phyloP scores from a whole-genome alignment of 2,888 invertebrate genomes.

The Drosophila bunnanda region DNA sequence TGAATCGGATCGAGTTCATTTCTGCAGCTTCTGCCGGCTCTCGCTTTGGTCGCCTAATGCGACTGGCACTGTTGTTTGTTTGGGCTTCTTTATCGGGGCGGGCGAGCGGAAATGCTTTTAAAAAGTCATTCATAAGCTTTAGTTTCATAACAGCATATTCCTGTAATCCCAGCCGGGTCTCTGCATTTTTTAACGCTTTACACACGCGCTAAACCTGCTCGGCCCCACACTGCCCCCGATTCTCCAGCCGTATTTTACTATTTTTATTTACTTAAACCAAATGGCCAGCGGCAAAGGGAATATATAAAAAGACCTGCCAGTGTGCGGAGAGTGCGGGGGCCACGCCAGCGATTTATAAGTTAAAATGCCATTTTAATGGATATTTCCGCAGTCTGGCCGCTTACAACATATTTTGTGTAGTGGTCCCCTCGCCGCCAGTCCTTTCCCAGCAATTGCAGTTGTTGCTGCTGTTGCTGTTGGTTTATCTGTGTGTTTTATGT shows the following conservation, averaged over 20 bases:
- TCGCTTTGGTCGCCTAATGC: slow-evolving; percentile 53
- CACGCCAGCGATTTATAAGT: slow-evolving; percentile 73
- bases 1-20: slow-evolving; percentile 39
- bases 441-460: slow-evolving; percentile 22
- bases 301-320: slow-evolving; percentile 47
- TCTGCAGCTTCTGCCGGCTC: slow-evolving; percentile 29
- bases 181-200: slow-evolving; percentile 53
- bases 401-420: slow-evolving; percentile 61
- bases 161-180: slow-evolving; percentile 54
- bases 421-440: background rate
- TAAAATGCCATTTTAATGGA: slow-evolving; percentile 77
- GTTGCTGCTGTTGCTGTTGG: slow-evolving; percentile 20
- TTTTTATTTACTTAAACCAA: slow-evolving; percentile 59
- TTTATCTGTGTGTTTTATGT: slow-evolving; percentile 46
- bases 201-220: slow-evolving; percentile 24
- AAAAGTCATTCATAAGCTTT: slow-evolving; percentile 70
- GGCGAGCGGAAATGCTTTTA: slow-evolving; percentile 64
- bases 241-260: slow-evolving; percentile 12
- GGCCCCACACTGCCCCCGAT: background rate
- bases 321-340: slow-evolving; percentile 4
- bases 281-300: slow-evolving; percentile 59
- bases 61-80: slow-evolving; percentile 54
- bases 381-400: slow-evolving; percentile 69
- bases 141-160: slow-evolving; percentile 62
- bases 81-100: slow-evolving; percentile 41